Evolutionary conservation across 2,888 invertebrate genomes (phyloP).

Genomic region (Drosophila histrio): DNA sequence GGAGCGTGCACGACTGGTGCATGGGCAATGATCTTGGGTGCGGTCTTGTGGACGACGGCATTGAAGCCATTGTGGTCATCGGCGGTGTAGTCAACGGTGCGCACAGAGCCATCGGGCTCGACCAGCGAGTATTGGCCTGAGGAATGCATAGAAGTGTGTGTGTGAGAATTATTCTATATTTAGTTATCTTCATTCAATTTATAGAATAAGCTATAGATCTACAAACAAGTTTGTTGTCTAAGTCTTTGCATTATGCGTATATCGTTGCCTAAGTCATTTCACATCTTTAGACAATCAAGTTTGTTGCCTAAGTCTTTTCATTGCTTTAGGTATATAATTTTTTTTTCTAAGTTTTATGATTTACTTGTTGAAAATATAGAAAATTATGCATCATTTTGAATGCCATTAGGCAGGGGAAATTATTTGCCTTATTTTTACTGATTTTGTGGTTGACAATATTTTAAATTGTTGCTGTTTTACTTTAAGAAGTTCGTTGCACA

Average conservation of each 20-base stretch:
- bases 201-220: background rate
- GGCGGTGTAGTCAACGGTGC: slow-evolving; percentile 88
- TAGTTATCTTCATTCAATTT: slow-evolving; percentile 45
- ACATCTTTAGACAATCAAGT: slow-evolving; percentile 23
- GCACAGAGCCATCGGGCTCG: slow-evolving; percentile 85
- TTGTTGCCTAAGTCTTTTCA: slow-evolving; percentile 26
- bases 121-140: slow-evolving; percentile 86
- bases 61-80: slow-evolving; percentile 90
- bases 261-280: slow-evolving; percentile 25
- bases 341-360: slow-evolving; percentile 52
- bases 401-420: background rate
- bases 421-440: too few species aligned
- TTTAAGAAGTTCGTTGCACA: slow-evolving; percentile 26
- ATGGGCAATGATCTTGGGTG: slow-evolving; percentile 85
- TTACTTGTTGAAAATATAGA: background rate
- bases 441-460: too few species aligned
- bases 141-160: background rate
- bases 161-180: background rate
- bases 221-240: slow-evolving; percentile 42
- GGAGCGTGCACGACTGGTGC: slow-evolving; percentile 82
- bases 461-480: background rate
- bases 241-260: background rate
- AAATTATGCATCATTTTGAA: background rate
- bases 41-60: slow-evolving; percentile 88
- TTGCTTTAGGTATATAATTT: slow-evolving; percentile 28